Evolutionary conservation across 2,113 vertebrate species (phyloP), one percentile per base, ranked within the genome.

Genomic region (Saiga tatarica): DNA sequence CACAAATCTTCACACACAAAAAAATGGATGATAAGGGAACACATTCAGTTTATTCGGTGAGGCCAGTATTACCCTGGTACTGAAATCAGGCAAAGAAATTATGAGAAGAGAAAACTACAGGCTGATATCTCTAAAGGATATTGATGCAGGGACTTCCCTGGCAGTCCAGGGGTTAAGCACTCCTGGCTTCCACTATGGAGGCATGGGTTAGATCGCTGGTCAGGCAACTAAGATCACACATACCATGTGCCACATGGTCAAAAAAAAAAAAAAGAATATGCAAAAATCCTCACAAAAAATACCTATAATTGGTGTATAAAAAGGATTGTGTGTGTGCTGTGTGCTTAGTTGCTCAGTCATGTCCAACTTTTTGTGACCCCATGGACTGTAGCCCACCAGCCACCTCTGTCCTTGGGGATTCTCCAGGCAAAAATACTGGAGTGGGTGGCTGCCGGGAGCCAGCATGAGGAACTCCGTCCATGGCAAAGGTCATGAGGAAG

Each of bases 271-370:
- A 42, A 76, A 76, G 21, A 76, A 45, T 28, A 45, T 45, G 13
- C 39, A 89, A 95, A 95, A 90, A 52, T 84, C 42, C 14, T 83
- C 39, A 89, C 67, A 30, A 71, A 89, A 89, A 83, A 83, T 94
- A 52, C 42, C 42, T 76, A 13, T 45, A 59, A 84, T 59, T 79
- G 55, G 3, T 59, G 55, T 50, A 52, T 47, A 42, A 90, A 84
- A 74, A 52, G 14, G 6, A 83, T 76, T 26, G 23, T 39, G 19
- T 71, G n/a, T 71, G 5, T 71, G 67, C 64, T 11, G 19, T 71
- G 64, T 71, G 17, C n/a, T 71, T 23, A 71, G 64, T 36, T 71
- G 64, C 67, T 71, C 67, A 36, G n/a, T 71, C 67, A 39, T 39
- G 67, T 39, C 67, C 67, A 39, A 23, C n/a, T 23, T 71, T 71